phyloP scores from a whole-genome alignment of 2,113 vertebrate species.

The Sander lucioperca region DNA sequence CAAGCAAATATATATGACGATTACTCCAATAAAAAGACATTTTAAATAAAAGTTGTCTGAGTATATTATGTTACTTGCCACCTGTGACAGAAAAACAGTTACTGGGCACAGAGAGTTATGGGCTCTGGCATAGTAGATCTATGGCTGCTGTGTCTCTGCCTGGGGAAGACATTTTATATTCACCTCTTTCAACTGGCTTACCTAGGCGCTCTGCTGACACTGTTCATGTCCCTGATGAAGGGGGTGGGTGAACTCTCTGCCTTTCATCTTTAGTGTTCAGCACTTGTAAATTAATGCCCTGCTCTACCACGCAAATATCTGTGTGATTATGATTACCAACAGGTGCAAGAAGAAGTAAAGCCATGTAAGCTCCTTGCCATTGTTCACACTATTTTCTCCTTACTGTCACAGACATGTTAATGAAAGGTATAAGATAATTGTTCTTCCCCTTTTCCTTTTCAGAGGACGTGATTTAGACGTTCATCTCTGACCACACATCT shows the following conservation, averaged over 20 bases:
- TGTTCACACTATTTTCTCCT: conserved; percentile 13
- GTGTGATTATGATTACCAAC: conserved; percentile 38
- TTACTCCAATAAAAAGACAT: conserved; percentile 7
- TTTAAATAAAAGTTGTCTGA: background rate
- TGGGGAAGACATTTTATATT: conserved; percentile 69
- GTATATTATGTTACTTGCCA: background rate
- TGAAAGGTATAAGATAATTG: background rate
- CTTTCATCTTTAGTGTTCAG: conserved; percentile 54
- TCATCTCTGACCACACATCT: background rate
- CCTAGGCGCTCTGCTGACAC: conserved; percentile 55
- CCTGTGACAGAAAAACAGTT: conserved; percentile 11
- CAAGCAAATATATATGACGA: background rate
- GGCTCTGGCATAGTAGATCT: conserved; percentile 49
- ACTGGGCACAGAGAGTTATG: conserved; percentile 44
- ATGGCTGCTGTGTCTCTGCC: conserved; percentile 44
- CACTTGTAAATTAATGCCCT: conserved; percentile 26
- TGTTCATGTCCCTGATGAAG: conserved; percentile 64
- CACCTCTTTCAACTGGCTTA: conserved; percentile 59
- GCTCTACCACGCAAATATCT: conserved; percentile 38
- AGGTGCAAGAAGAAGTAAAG: conserved; percentile 9
- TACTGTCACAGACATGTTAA: conserved; percentile 25
- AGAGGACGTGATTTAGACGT: background rate
- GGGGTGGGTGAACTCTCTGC: conserved; percentile 29
- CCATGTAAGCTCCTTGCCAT: background rate
- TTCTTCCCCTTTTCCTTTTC: background rate